Conservation (phyloP, 2,113 vertebrate genomes). For the Potamarius usumacintae region DNA sequence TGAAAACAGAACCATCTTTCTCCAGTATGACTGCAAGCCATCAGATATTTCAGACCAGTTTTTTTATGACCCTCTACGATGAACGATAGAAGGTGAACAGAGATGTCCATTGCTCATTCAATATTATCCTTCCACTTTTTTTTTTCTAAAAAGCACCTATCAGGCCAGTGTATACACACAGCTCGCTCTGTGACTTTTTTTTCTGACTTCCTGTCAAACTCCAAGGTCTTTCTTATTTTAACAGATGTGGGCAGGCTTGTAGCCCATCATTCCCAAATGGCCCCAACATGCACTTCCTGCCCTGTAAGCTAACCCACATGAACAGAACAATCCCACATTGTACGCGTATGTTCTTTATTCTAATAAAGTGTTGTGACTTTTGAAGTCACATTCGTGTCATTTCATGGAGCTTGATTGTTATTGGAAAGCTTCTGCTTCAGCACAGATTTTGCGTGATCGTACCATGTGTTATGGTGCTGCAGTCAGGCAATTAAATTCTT, state of each 20-base stretch:
- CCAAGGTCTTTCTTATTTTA: slow-evolving; percentile 72
- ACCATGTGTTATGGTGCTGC: neutral
- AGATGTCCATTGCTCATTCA: slow-evolving; percentile 41
- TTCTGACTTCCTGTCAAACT: slow-evolving; percentile 66
- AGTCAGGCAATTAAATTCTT: neutral
- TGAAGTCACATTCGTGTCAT: slow-evolving; percentile 31
- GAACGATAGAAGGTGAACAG: slow-evolving; percentile 30
- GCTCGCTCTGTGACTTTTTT: slow-evolving; percentile 40
- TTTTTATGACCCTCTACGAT: slow-evolving; percentile 21
- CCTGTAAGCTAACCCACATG: slow-evolving; percentile 70
- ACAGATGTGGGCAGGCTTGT: slow-evolving; percentile 75
- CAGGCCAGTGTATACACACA: slow-evolving; percentile 41
- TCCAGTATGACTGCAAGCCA: neutral
- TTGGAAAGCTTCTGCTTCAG: slow-evolving; percentile 23
- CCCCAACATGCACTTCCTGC: slow-evolving; percentile 76
- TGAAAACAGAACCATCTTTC: slow-evolving; percentile 16
- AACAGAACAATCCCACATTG: slow-evolving; percentile 75
- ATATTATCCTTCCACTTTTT: slow-evolving; percentile 38
- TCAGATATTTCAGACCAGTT: slow-evolving; percentile 27
- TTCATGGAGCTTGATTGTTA: neutral
- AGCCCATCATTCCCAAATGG: slow-evolving; percentile 67
- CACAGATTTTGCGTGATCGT: slow-evolving; percentile 9
- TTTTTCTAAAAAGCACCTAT: slow-evolving; percentile 46
- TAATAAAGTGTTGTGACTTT: slow-evolving; percentile 40
- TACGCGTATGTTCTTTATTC: slow-evolving; percentile 55